phyloP scores from a whole-genome alignment of 2,113 vertebrate species.

The Chamaetylas fuelleborni region DNA sequence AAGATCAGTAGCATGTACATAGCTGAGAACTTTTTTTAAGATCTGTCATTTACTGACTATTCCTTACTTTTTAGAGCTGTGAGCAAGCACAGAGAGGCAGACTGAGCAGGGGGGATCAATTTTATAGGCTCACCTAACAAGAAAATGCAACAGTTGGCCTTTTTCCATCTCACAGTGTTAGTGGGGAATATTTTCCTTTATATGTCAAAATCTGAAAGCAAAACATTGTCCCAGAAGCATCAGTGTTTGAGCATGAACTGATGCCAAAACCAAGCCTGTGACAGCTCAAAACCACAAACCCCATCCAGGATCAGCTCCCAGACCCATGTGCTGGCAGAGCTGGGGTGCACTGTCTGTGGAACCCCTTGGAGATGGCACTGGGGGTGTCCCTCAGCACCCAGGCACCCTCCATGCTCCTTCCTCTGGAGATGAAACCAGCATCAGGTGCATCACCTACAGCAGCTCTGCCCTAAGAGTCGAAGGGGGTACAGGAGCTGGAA shows the following conservation, averaged over 20 bases:
- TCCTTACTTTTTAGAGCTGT: constrained; percentile 30
- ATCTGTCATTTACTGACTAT: neutral
- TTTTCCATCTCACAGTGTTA: neutral
- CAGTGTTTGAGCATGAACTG: neutral
- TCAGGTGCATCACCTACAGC: neutral
- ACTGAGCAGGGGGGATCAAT: neutral
- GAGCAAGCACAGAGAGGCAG: neutral
- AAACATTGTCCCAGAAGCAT: constrained; percentile 26
- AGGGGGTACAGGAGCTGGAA: fast-evolving
- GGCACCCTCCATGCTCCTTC: neutral
- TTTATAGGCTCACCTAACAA: neutral
- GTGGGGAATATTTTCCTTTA: neutral
- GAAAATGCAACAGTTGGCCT: constrained; percentile 21
- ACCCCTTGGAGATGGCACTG: neutral
- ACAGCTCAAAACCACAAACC: neutral
- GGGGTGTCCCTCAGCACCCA: neutral
- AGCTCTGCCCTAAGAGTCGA: neutral
- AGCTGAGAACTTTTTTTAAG: constrained; percentile 17
- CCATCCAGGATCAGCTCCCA: neutral
- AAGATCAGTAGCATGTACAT: neutral
- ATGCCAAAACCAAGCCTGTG: neutral
- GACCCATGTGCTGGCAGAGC: fast-evolving
- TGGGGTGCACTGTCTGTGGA: neutral
- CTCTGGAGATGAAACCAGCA: neutral
- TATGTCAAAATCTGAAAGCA: constrained; percentile 8